Base-by-base conservation (phyloP, 2,797 vertebrate genomes). In the Spinus pinus region DNA sequence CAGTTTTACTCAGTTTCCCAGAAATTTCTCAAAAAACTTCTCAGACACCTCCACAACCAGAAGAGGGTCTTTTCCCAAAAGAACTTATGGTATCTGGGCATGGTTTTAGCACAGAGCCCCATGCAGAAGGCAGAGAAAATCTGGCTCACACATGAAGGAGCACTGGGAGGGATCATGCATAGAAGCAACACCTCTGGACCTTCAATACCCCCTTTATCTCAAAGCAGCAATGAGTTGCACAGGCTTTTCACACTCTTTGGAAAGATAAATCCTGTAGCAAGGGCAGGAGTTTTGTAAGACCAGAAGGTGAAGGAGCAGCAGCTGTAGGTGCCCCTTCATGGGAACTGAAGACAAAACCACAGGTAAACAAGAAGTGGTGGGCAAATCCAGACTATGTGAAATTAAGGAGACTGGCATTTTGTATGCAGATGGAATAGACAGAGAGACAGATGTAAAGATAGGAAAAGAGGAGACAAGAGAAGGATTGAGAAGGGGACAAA, bases 281-380 rank as follows among this genome's bases (percentile, higher is more conserved):
- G 14, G 3, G 6, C 37, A 71, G 44, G 27, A 7, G 19, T 46
- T 79, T 35, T 22, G 33, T 41, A 79, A 81, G 20, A 88, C 22
- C 30, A 73, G 44, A 81, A 79, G 11, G 13, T 56, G 41, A 83
- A 78, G 46, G 64, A 64, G 58, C 2, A 12, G 27, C 35, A 77
- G n/a, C 12, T 33, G 6, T 11, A 62, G 31, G 5, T 62, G n/a
- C 0, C 20, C 27, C 15, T 65, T 62, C n/a, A 20, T 1, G 0
- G 8, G 22, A 86, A 24, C 11, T 42, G 47, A 74, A 35, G 56
- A 18, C 49, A 56, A 88, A 86, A 44, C 6, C 58, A 50, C 24
- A 81, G 3, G 6, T 14, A 35, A 86, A 24, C 3, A 54, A 60
- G 10, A 49, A 65, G 6, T 5, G 11, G 15, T 35, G 5, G 6